These are phyloP conservation scores for Megamerina dolium DNA, from an alignment of 2,888 invertebrate species.

Conservation along the genomic window DNA sequence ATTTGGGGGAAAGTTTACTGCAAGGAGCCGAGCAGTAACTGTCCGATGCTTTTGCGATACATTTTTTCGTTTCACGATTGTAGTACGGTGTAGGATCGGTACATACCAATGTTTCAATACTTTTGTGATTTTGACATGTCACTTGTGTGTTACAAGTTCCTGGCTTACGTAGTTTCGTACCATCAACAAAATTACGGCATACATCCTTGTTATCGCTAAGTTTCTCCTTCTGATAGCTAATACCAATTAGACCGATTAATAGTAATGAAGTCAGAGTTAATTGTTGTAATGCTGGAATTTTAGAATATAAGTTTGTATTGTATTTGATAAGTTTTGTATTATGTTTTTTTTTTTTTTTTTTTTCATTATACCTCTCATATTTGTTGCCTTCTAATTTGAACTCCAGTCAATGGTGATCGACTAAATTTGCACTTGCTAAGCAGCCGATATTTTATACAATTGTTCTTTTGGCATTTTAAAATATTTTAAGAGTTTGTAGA, in stretches of 20 bases:
- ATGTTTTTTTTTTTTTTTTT: no score
- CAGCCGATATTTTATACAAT: no score
- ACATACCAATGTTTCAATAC: conserved; percentile 9
- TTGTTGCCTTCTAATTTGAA: no score
- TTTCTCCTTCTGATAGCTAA: not conserved
- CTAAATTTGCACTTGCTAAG: no score
- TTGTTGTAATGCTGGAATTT: not conserved
- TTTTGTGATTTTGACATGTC: conserved; percentile 23
- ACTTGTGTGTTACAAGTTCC: conserved; percentile 29
- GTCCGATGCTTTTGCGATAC: conserved; percentile 20
- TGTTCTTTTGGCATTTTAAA: no score
- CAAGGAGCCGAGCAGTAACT: conserved; percentile 29
- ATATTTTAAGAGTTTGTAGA: no score
- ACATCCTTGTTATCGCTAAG: conserved; percentile 11
- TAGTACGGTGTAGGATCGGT: not conserved
- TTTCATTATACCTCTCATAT: no score
- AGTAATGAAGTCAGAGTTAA: not conserved
- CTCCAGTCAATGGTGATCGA: no score
- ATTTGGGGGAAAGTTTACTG: conserved; percentile 19
- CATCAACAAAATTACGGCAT: conserved; percentile 32
- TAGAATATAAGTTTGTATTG: not conserved
- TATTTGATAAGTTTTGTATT: no score
- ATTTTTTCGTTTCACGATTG: conserved; percentile 10
- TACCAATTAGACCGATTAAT: not conserved
- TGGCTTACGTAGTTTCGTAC: conserved; percentile 30